phyloP scores from a whole-genome alignment of 1,140 invertebrate species.

The Bombus fervidus region DNA sequence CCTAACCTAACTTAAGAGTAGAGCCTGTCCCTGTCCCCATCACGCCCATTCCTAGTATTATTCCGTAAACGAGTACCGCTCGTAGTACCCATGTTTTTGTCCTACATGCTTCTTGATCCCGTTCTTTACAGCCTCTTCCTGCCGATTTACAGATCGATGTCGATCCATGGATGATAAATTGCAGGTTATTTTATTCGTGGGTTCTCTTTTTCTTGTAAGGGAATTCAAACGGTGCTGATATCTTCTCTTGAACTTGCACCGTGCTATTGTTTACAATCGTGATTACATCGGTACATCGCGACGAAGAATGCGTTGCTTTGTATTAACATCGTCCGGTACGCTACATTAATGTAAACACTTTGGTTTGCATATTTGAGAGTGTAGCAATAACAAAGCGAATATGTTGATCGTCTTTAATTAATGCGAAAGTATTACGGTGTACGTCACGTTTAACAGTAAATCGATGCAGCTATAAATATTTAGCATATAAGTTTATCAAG shows the following conservation, averaged over 20 bases:
- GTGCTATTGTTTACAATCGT: slow-evolving; percentile 30
- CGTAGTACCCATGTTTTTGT: slow-evolving; percentile 19
- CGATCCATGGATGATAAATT: slow-evolving; percentile 17
- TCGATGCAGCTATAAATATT: not conserved
- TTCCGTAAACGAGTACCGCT: slow-evolving; percentile 37
- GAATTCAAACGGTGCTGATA: not conserved
- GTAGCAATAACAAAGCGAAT: not conserved
- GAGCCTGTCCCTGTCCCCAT: slow-evolving; percentile 64
- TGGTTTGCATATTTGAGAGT: not conserved
- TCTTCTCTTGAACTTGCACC: slow-evolving; percentile 5
- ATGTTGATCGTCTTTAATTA: slow-evolving; percentile 1
- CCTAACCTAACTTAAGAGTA: slow-evolving; percentile 68
- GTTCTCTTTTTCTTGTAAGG: not conserved
- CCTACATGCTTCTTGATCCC: slow-evolving; percentile 27
- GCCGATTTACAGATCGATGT: slow-evolving; percentile 35
- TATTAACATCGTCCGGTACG: not conserved
- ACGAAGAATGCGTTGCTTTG: slow-evolving; percentile 4
- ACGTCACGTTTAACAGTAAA: not conserved
- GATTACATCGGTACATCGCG: not conserved
- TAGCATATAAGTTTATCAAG: not conserved
- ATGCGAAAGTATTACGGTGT: not conserved
- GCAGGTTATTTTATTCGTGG: not conserved
- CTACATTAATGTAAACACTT: slow-evolving; percentile 12
- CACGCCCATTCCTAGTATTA: slow-evolving; percentile 77
- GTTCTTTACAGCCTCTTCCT: slow-evolving; percentile 16